Evolutionary conservation across 2,113 vertebrate genomes (phyloP), one percentile per base, ranked within the genome.

Genomic region (Astatoreochromis straeleni): DNA sequence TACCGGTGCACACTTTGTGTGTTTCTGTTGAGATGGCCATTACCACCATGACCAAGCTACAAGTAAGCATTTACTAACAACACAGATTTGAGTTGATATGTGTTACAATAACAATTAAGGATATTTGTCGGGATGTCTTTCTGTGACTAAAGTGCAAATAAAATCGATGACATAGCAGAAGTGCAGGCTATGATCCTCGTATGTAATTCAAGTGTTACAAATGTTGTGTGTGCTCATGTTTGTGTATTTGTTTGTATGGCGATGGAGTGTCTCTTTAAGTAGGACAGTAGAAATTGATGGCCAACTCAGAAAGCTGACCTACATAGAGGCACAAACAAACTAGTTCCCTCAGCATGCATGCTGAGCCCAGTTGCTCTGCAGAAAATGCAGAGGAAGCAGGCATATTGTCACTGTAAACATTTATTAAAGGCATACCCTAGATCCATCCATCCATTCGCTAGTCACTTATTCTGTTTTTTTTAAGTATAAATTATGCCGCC

Each of bases 231-330:
- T 45, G 21, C 82, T 63, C 24, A 2, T 87, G 87, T 86, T 51
- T 84, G 87, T 83, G 73, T 51, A 31, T 33, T 31, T 78, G 45
- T 78, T 75, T 75, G 70, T 75, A 85, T 70, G 75, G 82, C 83
- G 86, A 88, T 60, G 17, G 89, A 49, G 91, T 89, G 86, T 91
- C 93, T 93, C 88, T 94, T 92, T 95, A 96, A 96, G 94, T 97
- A 96, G 96, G 96, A 95, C 96, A 96, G 90, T 94, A 85, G 88
- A 95, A 96, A 97, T 97, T 95, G 96, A 97, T 96, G 95, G 95
- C 96, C 94, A 92, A 92, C 92, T 92, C 96, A 96, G 95, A 94
- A 94, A 90, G 94, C 94, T 97, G 96, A 97, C 96, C 96, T 96
- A 97, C 95, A 96, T 97, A 96, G 91, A 96, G 95, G 94, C 94